Percentiles rank a stretch among this genome's conserved stretches.
Evolutionary conservation across 2,888 invertebrate species (phyloP).

Genomic region (Zygogramma bicolorata): DNA sequence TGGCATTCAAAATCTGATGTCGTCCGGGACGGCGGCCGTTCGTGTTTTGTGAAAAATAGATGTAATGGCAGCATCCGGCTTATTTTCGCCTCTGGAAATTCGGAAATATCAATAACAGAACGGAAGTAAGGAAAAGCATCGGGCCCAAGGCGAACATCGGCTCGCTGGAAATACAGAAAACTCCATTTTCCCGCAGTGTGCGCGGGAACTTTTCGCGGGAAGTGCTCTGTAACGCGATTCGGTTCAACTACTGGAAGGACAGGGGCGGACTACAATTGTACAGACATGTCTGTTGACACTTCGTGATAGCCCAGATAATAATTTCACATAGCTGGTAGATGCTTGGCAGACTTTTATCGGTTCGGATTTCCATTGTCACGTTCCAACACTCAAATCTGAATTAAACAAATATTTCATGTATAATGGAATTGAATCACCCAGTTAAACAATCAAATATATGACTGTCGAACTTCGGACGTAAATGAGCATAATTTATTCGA

Average conservation of each 20-base stretch:
- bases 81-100: slow-evolving; percentile 25
- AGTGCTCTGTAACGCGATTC: not conserved
- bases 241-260: not conserved
- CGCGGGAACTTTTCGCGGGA: not conserved
- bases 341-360: too few relatives aligned
- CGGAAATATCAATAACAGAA: slow-evolving; percentile 30
- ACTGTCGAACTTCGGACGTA: too few relatives aligned
- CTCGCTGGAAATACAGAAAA: not conserved
- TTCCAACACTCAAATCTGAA: too few relatives aligned
- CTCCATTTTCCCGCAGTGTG: not conserved
- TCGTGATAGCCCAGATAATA: too few relatives aligned
- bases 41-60: slow-evolving; percentile 26
- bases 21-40: not conserved
- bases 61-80: slow-evolving; percentile 29
- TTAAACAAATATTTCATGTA: too few relatives aligned
- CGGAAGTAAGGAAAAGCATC: slow-evolving; percentile 25
- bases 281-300: too few relatives aligned
- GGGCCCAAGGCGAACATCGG: slow-evolving; percentile 12
- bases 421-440: too few relatives aligned
- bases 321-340: too few relatives aligned
- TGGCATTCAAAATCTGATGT: slow-evolving; percentile 3
- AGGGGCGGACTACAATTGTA: not conserved
- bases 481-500: too few relatives aligned
- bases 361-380: too few relatives aligned
- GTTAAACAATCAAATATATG: too few relatives aligned